Percentiles rank a stretch among this genome's conserved stretches.
These are phyloP conservation scores for Monodelphis domestica DNA, from an alignment of 2,797 vertebrate genomes.

Conservation along the genomic window DNA sequence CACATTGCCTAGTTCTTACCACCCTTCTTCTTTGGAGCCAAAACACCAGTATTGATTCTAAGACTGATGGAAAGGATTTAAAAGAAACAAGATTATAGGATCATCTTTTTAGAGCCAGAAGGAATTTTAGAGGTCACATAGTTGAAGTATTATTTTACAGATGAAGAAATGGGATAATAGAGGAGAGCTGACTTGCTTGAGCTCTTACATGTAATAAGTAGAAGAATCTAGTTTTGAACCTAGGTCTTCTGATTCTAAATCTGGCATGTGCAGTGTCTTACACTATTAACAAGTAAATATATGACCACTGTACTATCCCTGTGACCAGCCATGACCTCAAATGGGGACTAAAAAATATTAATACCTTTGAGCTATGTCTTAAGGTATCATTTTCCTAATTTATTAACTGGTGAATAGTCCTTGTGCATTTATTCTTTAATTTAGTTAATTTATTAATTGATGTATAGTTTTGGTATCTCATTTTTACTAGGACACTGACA, in stretches of 20 bases:
- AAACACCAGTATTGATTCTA: too few species aligned
- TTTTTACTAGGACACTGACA: neutral
- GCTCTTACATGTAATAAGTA: neutral
- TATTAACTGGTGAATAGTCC: neutral
- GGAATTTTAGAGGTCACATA: neutral
- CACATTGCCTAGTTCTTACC: too few species aligned
- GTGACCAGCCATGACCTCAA: neutral
- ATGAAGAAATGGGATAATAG: neutral
- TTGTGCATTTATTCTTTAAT: too few species aligned
- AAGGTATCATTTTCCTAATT: neutral
- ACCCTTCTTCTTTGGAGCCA: too few species aligned
- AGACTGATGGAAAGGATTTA: too few species aligned
- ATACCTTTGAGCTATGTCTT: neutral
- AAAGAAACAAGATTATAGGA: neutral
- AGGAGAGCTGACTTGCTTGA: neutral
- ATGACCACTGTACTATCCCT: neutral
- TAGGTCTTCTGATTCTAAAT: neutral
- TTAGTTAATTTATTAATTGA: neutral
- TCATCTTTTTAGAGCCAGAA: neutral
- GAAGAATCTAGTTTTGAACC: neutral
- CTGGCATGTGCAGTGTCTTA: neutral
- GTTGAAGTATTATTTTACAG: neutral
- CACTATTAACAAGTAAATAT: neutral
- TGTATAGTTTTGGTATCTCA: neutral
- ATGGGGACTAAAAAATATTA: neutral